Conservation (phyloP, 1,140 invertebrate genomes). For the Centruroides vittatus region DNA sequence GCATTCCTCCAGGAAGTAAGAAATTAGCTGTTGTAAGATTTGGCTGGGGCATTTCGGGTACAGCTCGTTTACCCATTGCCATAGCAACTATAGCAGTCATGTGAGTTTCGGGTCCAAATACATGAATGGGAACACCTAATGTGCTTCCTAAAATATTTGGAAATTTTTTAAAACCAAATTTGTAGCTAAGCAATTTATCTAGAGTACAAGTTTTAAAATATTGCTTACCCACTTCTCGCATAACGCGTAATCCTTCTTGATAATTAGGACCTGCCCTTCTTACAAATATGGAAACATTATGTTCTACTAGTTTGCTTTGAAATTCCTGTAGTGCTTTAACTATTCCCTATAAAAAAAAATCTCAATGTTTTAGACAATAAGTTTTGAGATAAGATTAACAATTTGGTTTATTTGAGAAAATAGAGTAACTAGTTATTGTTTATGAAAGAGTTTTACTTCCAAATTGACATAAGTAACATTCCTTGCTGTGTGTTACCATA, state of each 20-base stretch:
- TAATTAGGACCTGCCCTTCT: slow-evolving; percentile 96
- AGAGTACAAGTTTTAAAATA: slow-evolving; percentile 1
- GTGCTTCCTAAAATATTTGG: slow-evolving; percentile 48
- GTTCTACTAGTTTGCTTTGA: slow-evolving; percentile 74
- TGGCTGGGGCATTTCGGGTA: slow-evolving; percentile 50
- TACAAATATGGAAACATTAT: slow-evolving; percentile 90
- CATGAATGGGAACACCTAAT: slow-evolving; percentile 77
- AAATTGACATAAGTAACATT: too few species aligned
- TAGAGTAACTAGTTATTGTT: too few species aligned
- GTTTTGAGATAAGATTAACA: too few species aligned
- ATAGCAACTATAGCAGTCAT: slow-evolving; percentile 99
- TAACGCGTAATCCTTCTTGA: slow-evolving; percentile 72
- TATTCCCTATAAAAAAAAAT: slow-evolving; percentile 49
- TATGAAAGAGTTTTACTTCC: too few species aligned
- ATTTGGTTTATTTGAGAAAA: too few species aligned
- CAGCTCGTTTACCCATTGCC: slow-evolving; percentile 80
- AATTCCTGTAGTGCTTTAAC: slow-evolving; percentile 89
- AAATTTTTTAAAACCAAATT: neutral
- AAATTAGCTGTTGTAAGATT: slow-evolving; percentile 82
- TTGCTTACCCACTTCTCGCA: slow-evolving; percentile 38
- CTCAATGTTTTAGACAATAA: too few species aligned
- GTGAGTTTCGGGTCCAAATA: slow-evolving; percentile 97
- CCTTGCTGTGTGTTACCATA: too few species aligned
- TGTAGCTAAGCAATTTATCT: too few species aligned
- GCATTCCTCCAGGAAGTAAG: slow-evolving; percentile 65